A percentile compares a stretch with the other conserved stretches of the same genome.
phyloP scores from a whole-genome alignment of 2,797 vertebrate species.

The Lates japonicus region DNA sequence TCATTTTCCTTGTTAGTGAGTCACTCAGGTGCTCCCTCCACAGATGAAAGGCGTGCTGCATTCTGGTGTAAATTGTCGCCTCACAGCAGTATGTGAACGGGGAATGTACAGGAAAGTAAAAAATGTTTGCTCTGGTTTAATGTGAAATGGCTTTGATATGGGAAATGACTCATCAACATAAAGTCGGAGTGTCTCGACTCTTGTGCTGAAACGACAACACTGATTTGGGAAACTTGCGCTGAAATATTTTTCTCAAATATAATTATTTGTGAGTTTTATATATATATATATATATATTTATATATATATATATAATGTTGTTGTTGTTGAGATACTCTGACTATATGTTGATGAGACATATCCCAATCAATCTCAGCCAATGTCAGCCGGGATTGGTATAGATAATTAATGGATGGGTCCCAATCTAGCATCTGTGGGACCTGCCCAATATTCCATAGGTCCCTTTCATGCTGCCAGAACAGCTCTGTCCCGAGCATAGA shows the following conservation, averaged over 20 bases:
- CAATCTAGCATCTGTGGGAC: too few species aligned
- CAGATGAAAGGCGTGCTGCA: slow-evolving; percentile 41
- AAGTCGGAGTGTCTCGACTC: slow-evolving; percentile 5
- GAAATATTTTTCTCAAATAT: neutral
- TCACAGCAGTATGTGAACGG: slow-evolving; percentile 13
- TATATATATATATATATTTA: too few species aligned
- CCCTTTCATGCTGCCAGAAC: too few species aligned
- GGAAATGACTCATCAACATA: slow-evolving; percentile 54
- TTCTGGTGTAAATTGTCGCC: slow-evolving; percentile 22
- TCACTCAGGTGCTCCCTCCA: slow-evolving; percentile 57
- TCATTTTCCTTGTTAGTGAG: slow-evolving; percentile 75
- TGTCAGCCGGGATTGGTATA: too few species aligned
- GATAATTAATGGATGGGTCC: too few species aligned
- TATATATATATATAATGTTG: too few species aligned
- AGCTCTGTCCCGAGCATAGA: too few species aligned
- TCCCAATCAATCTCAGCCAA: too few species aligned
- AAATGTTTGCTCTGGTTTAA: slow-evolving; percentile 24
- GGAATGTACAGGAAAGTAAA: slow-evolving; percentile 38
- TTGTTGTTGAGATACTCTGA: too few species aligned
- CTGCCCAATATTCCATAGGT: too few species aligned
- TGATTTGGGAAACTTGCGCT: neutral
- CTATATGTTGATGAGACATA: too few species aligned
- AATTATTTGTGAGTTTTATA: neutral
- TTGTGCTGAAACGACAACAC: neutral
- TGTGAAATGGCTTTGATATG: slow-evolving; percentile 28